Conservation (phyloP, 2,888 invertebrate species). For the Drepana falcataria region DNA sequence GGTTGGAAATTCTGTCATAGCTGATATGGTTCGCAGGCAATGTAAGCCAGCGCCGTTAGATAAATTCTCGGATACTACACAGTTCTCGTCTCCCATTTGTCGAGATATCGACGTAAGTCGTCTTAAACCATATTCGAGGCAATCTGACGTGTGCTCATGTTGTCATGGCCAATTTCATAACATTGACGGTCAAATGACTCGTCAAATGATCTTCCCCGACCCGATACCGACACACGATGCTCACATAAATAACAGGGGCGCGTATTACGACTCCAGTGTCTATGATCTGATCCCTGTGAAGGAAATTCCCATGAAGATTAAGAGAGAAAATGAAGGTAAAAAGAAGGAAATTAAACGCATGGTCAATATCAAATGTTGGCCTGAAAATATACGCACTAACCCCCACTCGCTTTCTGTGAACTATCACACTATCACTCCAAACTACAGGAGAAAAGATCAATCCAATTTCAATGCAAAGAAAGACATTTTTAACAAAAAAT, state of each 20-base stretch:
- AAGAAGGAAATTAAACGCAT: slow-evolving; percentile 24
- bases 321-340: slow-evolving; percentile 25
- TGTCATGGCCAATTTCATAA: slow-evolving; percentile 49
- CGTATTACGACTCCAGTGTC: slow-evolving; percentile 52
- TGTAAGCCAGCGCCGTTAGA: slow-evolving; percentile 33
- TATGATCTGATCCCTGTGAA: slow-evolving; percentile 63
- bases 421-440: slow-evolving; percentile 17
- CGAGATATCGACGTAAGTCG: slow-evolving; percentile 28
- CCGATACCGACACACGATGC: slow-evolving; percentile 12
- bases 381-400: slow-evolving; percentile 31
- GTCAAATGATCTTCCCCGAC: slow-evolving; percentile 10
- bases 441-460: slow-evolving; percentile 10
- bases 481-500: slow-evolving; percentile 2
- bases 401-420: slow-evolving; percentile 20
- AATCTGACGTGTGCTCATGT: slow-evolving; percentile 54
- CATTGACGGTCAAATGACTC: slow-evolving; percentile 36
- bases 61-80: slow-evolving; percentile 37
- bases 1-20: slow-evolving; percentile 29
- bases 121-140: slow-evolving; percentile 9
- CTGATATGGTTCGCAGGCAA: slow-evolving; percentile 43
- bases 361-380: slow-evolving; percentile 25
- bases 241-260: slow-evolving; percentile 18
- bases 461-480: slow-evolving; percentile 8
- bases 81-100: slow-evolving; percentile 54
- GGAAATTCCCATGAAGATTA: slow-evolving; percentile 37